Evolutionary conservation across 2,888 invertebrate genomes (phyloP).

Genomic region (Phyllotreta cruciferae): DNA sequence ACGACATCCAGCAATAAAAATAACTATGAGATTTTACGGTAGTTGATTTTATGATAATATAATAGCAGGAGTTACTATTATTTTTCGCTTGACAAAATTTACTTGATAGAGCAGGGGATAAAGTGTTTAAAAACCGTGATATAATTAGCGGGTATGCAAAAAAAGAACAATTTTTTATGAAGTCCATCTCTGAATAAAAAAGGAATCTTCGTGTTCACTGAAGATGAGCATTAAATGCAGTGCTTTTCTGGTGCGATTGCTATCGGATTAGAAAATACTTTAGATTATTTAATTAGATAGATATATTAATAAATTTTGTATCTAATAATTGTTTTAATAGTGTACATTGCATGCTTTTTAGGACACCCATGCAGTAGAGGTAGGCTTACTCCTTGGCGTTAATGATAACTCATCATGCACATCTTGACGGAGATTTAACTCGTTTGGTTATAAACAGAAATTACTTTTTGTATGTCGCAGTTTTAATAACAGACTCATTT

Average conservation of each 20-base stretch:
- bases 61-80: slow-evolving; percentile 43
- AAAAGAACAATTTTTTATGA: slow-evolving; percentile 13
- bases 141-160: slow-evolving; percentile 31
- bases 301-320: too few relatives aligned
- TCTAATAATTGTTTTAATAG: too few relatives aligned
- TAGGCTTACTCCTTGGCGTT: too few relatives aligned
- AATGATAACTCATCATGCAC: too few relatives aligned
- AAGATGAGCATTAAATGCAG: slow-evolving; percentile 3
- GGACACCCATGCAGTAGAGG: too few relatives aligned
- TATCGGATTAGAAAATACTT: slow-evolving; percentile 1
- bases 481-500: too few relatives aligned
- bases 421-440: too few relatives aligned
- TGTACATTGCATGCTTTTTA: too few relatives aligned
- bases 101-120: slow-evolving; percentile 36
- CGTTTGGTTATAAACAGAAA: too few relatives aligned
- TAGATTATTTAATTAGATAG: too few relatives aligned
- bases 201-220: slow-evolving; percentile 15
- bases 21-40: slow-evolving; percentile 55
- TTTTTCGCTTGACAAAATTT: slow-evolving; percentile 39
- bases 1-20: slow-evolving; percentile 52
- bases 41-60: slow-evolving; percentile 51
- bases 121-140: slow-evolving; percentile 38
- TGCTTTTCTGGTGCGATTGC: slow-evolving; percentile 6
- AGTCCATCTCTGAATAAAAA: slow-evolving; percentile 5
- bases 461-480: too few relatives aligned